Evolutionary conservation across 2,888 invertebrate genomes (phyloP).

Genomic region (Pteria penguin): DNA sequence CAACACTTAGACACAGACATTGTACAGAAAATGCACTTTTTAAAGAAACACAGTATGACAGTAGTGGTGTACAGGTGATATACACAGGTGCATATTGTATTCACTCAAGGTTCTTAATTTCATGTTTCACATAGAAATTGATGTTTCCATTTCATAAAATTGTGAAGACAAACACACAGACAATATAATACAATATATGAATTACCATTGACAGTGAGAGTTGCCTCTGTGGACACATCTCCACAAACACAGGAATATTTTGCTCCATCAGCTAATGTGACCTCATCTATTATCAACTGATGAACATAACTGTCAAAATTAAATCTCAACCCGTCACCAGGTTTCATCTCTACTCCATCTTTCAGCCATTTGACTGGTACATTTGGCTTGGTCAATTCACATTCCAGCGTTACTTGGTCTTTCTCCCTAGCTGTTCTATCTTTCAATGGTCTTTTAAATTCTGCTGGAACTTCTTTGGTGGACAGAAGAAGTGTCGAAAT

Average conservation of each 20-base stretch:
- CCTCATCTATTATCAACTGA: slow-evolving; percentile 67
- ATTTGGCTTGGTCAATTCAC: slow-evolving; percentile 90
- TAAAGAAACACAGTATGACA: too few species aligned
- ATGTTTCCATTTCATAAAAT: too few species aligned
- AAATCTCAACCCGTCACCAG: slow-evolving; percentile 67
- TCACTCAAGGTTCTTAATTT: too few species aligned
- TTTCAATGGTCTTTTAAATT: slow-evolving; percentile 67
- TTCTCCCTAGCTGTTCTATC: slow-evolving; percentile 69
- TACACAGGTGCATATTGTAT: too few species aligned
- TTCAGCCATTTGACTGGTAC: slow-evolving; percentile 90
- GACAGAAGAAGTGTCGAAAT: neutral
- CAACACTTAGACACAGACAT: too few species aligned
- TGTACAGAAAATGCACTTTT: too few species aligned
- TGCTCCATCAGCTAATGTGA: slow-evolving; percentile 67
- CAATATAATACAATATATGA: too few species aligned
- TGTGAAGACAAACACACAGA: too few species aligned
- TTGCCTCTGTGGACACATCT: slow-evolving; percentile 88
- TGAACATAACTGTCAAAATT: slow-evolving; percentile 67
- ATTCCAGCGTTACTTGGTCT: slow-evolving; percentile 84
- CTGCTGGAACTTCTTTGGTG: slow-evolving; percentile 67
- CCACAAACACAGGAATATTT: slow-evolving; percentile 85
- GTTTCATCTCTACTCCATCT: slow-evolving; percentile 74
- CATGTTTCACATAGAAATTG: too few species aligned
- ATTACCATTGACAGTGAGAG: slow-evolving; percentile 87
- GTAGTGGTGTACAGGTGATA: too few species aligned